Percentiles rank a stretch among this genome's conserved stretches.
Conservation (phyloP, 2,797 vertebrate genomes). For the Petrocephalus schoutedeni region DNA sequence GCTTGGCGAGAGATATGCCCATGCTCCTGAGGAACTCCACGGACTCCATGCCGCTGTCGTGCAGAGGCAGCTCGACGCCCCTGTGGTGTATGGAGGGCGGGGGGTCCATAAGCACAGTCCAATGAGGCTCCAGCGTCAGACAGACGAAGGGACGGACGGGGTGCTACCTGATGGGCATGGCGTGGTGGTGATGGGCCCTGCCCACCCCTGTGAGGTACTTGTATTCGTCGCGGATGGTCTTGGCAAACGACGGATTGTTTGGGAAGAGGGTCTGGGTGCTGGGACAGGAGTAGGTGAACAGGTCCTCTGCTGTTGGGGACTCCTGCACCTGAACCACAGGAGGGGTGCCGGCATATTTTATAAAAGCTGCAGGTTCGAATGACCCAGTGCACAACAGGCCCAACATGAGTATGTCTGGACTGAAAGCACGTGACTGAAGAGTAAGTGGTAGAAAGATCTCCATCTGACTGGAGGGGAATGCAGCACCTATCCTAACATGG, state of each 20-base stretch:
- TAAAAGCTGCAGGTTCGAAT: background rate
- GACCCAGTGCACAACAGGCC: background rate
- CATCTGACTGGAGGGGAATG: background rate
- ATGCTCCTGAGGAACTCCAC: conserved; percentile 74
- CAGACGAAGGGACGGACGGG: background rate
- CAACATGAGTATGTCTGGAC: background rate
- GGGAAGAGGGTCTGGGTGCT: conserved; percentile 71
- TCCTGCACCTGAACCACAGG: conserved; percentile 41
- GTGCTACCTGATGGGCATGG: conserved; percentile 56
- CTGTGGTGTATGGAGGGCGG: conserved; percentile 37
- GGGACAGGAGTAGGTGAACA: conserved; percentile 70
- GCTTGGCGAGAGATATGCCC: conserved; percentile 68
- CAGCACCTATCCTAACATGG: background rate
- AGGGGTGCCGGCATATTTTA: background rate
- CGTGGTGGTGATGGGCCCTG: conserved; percentile 55
- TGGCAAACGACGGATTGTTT: conserved; percentile 73
- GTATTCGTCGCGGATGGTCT: conserved; percentile 70
- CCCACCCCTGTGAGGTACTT: conserved; percentile 75
- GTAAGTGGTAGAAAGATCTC: background rate
- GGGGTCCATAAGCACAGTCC: background rate
- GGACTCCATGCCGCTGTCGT: conserved; percentile 65
- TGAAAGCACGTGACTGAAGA: background rate
- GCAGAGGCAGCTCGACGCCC: conserved; percentile 67
- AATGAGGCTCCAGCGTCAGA: background rate
- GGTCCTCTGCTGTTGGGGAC: conserved; percentile 51